Evolutionary conservation across 2,797 vertebrate species (phyloP).

Genomic region (Trachops cirrhosus): DNA sequence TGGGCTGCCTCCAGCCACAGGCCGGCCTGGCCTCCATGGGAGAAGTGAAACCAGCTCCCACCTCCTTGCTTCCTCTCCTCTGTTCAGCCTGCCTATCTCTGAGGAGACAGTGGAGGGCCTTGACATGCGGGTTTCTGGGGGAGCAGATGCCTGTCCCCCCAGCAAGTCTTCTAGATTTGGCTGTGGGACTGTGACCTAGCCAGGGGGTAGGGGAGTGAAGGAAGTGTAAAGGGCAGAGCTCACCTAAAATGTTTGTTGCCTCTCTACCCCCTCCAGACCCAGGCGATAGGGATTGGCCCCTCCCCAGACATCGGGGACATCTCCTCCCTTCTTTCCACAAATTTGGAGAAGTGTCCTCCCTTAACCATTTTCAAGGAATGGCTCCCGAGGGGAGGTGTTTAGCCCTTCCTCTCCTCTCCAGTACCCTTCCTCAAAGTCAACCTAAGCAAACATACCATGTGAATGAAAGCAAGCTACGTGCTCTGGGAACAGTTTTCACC

Average conservation of each 20-base stretch:
- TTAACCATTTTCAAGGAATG: background rate
- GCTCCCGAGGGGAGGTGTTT: background rate
- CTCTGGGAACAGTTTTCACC: background rate
- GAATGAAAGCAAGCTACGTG: constrained; percentile 15
- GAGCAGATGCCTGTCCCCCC: background rate
- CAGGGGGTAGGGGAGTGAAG: background rate
- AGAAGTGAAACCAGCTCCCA: constrained; percentile 50
- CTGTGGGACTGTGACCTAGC: background rate
- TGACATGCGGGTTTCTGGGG: background rate
- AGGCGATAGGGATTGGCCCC: background rate
- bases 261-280: background rate
- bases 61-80: constrained; percentile 38
- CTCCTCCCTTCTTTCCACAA: background rate
- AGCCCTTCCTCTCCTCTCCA: background rate
- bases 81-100: background rate
- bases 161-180: background rate
- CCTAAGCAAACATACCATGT: background rate
- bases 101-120: background rate
- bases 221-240: constrained; percentile 40
- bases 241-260: constrained; percentile 19
- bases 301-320: background rate
- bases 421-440: background rate
- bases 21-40: background rate
- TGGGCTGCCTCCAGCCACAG: background rate
- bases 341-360: background rate